phyloP scores from a whole-genome alignment of 2,797 vertebrate genomes.

The Pristis pectinata region DNA sequence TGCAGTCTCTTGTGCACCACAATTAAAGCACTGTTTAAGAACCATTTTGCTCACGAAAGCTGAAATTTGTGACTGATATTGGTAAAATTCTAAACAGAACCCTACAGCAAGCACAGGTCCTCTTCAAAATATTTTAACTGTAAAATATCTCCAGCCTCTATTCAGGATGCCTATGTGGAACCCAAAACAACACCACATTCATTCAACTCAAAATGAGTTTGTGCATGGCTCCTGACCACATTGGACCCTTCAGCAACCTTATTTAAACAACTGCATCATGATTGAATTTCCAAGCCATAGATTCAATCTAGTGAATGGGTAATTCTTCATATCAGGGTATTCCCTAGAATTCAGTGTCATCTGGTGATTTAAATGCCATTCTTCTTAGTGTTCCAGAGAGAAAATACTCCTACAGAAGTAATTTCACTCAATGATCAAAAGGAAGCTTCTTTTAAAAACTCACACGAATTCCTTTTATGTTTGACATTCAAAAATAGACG shows the following conservation, averaged over 20 bases:
- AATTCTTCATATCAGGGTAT: background rate
- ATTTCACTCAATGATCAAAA: background rate
- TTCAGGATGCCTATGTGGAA: background rate
- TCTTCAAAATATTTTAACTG: background rate
- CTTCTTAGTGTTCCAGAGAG: background rate
- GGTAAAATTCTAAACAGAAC: background rate
- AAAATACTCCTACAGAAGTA: background rate
- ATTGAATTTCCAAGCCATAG: background rate
- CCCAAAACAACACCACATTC: background rate
- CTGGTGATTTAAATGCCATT: background rate
- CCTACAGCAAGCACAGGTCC: background rate
- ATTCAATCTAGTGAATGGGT: background rate
- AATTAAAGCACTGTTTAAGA: background rate
- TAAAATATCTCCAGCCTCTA: background rate
- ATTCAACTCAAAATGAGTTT: background rate
- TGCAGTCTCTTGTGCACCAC: too few relatives aligned
- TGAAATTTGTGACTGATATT: background rate
- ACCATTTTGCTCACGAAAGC: background rate
- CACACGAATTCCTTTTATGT: background rate
- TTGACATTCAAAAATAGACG: background rate
- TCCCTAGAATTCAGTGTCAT: background rate
- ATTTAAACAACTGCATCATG: background rate
- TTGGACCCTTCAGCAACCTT: background rate
- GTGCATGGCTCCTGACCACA: background rate
- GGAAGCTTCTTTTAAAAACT: background rate